Evolutionary conservation across 2,888 invertebrate species (phyloP).

Genomic region (Oligia strigilis): DNA sequence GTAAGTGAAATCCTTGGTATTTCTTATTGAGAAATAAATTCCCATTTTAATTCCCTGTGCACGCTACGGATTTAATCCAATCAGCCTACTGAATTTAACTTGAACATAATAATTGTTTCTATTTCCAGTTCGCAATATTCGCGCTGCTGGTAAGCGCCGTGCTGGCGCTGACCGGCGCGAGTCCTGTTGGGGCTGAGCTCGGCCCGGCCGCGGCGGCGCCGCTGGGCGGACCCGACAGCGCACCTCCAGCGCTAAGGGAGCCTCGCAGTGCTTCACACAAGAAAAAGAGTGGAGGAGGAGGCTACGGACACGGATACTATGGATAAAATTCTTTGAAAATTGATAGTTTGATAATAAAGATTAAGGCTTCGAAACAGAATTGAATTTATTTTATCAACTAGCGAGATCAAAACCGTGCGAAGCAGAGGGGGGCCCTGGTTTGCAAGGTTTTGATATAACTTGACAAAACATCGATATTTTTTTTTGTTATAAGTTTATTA

Average conservation of each 20-base stretch:
- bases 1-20: neutral
- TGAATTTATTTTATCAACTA: constrained; percentile 3
- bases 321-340: constrained; percentile 12
- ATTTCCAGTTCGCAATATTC: constrained; percentile 18
- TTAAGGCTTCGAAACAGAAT: neutral
- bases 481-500: neutral
- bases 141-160: constrained; percentile 21
- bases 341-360: constrained; percentile 22
- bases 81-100: neutral
- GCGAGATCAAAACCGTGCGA: too few relatives aligned
- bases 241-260: neutral
- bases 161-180: constrained; percentile 20
- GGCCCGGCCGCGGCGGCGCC: neutral
- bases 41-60: neutral
- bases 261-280: neutral
- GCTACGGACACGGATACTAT: neutral
- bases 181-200: neutral
- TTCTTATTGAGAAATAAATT: neutral
- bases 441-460: neutral
- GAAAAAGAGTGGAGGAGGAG: neutral
- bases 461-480: neutral
- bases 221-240: neutral
- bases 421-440: too few relatives aligned
- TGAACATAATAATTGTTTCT: neutral
- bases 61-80: neutral